Evolutionary conservation across 2,797 vertebrate genomes (phyloP).

Genomic region (Aphelocoma californica): DNA sequence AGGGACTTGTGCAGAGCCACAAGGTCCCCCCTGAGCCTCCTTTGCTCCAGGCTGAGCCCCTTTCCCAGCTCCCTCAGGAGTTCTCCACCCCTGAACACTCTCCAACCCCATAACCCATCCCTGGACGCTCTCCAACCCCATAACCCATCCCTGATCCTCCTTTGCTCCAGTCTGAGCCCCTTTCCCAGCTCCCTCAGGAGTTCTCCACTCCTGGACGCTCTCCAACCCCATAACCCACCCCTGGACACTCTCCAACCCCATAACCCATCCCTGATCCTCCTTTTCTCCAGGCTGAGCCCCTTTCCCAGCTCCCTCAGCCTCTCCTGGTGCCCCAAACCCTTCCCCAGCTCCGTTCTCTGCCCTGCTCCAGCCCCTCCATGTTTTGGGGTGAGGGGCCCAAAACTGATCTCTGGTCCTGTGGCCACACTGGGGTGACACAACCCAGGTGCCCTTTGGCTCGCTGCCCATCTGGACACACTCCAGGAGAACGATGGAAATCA

Average conservation of each 20-base stretch:
- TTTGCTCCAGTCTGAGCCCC: background rate
- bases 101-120: too few relatives aligned
- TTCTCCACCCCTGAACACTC: too few relatives aligned
- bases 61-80: background rate
- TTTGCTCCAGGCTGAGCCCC: background rate
- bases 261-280: too few relatives aligned
- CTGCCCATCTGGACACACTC: background rate
- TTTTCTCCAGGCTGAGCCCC: background rate
- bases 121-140: too few relatives aligned
- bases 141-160: background rate
- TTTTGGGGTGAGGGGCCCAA: background rate
- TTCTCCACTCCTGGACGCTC: too few relatives aligned
- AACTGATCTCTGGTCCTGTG: background rate
- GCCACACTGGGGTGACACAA: background rate
- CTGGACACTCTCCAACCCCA: too few relatives aligned
- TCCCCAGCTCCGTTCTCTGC: background rate
- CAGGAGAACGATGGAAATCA: fast-evolving
- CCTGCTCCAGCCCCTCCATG: background rate
- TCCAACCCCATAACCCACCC: too few relatives aligned
- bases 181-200: background rate
- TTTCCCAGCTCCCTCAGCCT: background rate
- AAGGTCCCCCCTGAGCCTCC: background rate
- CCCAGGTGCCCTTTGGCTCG: background rate
- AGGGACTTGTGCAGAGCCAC: background rate
- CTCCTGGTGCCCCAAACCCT: background rate